A percentile compares a stretch with the other conserved stretches of the same genome.
Conservation (phyloP, 1,140 invertebrate genomes). For the Uloborus diversus region DNA sequence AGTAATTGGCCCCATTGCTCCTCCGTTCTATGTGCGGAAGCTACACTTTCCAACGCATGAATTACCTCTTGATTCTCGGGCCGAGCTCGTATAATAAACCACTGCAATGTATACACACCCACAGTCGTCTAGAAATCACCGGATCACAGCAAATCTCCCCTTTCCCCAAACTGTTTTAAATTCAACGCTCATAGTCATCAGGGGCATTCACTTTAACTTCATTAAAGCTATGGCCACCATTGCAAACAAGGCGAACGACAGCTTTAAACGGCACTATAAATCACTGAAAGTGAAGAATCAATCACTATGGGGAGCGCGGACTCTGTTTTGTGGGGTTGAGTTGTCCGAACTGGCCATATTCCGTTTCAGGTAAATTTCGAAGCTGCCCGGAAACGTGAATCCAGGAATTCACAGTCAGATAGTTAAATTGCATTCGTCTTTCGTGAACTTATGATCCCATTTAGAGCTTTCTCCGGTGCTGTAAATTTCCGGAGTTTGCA, state of each 20-base stretch:
- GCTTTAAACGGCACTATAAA: slow-evolving; percentile 18
- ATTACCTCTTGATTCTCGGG: neutral
- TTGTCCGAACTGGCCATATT: neutral
- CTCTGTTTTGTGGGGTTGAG: neutral
- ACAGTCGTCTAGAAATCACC: slow-evolving; percentile 10
- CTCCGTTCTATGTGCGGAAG: neutral
- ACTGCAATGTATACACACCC: neutral
- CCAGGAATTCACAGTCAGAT: slow-evolving; percentile 7
- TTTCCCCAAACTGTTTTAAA: slow-evolving; percentile 39
- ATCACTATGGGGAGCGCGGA: neutral
- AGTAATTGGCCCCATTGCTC: slow-evolving; percentile 25
- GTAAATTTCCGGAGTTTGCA: neutral
- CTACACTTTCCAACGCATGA: neutral
- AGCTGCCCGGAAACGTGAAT: neutral
- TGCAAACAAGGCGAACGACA: slow-evolving; percentile 30
- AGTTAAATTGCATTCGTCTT: slow-evolving; percentile 25
- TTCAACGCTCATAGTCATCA: slow-evolving; percentile 26
- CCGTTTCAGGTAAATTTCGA: neutral
- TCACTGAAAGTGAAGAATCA: slow-evolving; percentile 23
- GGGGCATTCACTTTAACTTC: slow-evolving; percentile 33
- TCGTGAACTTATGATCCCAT: slow-evolving; percentile 24
- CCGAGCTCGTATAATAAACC: neutral
- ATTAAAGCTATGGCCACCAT: slow-evolving; percentile 5
- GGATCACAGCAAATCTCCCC: neutral
- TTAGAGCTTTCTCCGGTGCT: slow-evolving; percentile 1